Evolutionary conservation across 2,113 vertebrate genomes (phyloP).

Genomic region (Poicephalus gulielmi): DNA sequence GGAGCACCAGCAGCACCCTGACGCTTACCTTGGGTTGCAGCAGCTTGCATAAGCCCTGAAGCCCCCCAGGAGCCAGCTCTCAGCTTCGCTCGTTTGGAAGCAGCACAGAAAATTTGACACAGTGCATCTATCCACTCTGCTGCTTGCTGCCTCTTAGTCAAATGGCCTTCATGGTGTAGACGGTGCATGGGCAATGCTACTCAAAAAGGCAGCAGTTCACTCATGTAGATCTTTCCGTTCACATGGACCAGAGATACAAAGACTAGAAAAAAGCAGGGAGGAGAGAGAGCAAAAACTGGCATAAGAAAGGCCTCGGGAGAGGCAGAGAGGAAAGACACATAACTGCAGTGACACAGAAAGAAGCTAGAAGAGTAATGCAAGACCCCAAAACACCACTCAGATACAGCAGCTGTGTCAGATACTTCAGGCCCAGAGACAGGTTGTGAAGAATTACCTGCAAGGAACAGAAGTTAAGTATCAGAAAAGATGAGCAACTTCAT

Average conservation of each 20-base stretch:
- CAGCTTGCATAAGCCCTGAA: not conserved
- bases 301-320: not conserved
- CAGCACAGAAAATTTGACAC: not conserved
- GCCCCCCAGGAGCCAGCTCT: not conserved
- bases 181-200: accelerated
- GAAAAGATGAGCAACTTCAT: accelerated
- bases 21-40: not conserved
- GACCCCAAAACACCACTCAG: not conserved
- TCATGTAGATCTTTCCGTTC: accelerated
- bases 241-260: not conserved
- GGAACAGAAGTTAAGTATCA: not conserved
- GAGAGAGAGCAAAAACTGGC: not conserved
- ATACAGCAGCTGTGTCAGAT: accelerated
- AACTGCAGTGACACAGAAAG: not conserved
- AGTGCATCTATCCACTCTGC: not conserved
- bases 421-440: not conserved
- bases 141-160: too few species aligned
- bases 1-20: not conserved
- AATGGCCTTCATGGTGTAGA: not conserved
- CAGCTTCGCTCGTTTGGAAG: not conserved
- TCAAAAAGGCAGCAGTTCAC: not conserved
- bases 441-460: not conserved
- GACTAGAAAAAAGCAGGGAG: not conserved
- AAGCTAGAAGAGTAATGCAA: accelerated
- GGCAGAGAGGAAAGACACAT: not conserved